These are phyloP conservation scores for Calephelis nemesis DNA, from an alignment of 1,140 invertebrate species.

Conservation along the genomic window DNA sequence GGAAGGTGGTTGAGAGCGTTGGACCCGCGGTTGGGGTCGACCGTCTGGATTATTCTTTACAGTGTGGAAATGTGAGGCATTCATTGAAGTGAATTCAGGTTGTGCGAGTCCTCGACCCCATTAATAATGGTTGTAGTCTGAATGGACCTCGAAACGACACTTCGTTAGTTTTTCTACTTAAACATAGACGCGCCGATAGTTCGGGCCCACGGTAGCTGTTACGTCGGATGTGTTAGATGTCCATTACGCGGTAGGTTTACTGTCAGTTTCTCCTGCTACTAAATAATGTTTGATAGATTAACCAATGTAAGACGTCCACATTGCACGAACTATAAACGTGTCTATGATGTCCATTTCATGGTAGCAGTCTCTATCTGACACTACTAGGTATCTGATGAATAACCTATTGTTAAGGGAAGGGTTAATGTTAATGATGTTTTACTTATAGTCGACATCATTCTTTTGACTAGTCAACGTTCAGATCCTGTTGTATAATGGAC, in stretches of 20 bases:
- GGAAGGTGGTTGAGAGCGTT: constrained; percentile 43
- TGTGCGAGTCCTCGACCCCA: constrained; percentile 66
- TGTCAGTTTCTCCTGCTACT: too few species aligned
- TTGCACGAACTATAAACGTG: too few species aligned
- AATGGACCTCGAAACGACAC: constrained; percentile 52
- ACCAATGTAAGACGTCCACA: too few species aligned
- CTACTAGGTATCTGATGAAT: too few species aligned
- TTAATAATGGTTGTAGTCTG: constrained; percentile 59
- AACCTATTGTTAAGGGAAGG: too few species aligned
- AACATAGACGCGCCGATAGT: constrained; percentile 29
- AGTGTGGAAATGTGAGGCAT: constrained; percentile 67
- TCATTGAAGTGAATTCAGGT: constrained; percentile 70
- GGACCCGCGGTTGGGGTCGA: constrained; percentile 51
- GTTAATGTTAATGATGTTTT: too few species aligned
- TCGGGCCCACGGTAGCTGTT: constrained; percentile 4
- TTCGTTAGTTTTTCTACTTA: constrained; percentile 40
- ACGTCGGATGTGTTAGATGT: neutral
- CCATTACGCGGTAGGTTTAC: neutral
- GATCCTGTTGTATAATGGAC: too few species aligned
- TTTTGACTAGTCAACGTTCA: too few species aligned
- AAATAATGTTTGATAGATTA: too few species aligned
- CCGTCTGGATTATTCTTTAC: constrained; percentile 71
- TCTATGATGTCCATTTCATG: too few species aligned
- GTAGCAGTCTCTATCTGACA: too few species aligned
- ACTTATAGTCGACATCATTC: too few species aligned